Evolutionary conservation across 2,797 vertebrate genomes (phyloP).

Genomic region (Mormyrus proboscirostris): DNA sequence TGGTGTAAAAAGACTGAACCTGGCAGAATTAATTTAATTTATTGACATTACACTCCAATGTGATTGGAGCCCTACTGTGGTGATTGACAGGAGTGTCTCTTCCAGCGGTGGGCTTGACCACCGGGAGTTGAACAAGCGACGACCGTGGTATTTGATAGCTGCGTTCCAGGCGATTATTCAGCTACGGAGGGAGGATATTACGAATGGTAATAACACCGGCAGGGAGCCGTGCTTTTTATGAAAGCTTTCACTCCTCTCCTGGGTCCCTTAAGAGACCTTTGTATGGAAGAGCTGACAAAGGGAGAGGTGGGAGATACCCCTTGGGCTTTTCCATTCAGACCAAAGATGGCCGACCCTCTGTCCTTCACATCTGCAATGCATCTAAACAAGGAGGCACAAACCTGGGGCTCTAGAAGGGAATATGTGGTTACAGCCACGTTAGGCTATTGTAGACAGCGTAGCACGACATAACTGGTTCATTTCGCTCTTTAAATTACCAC

Average conservation of each 20-base stretch:
- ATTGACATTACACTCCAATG: conserved; percentile 41
- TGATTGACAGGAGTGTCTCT: conserved; percentile 36
- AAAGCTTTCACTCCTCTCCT: conserved; percentile 23
- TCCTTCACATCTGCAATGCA: conserved; percentile 25
- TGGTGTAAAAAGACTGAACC: background rate
- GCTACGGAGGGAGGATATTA: conserved; percentile 40
- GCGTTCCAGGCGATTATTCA: conserved; percentile 41
- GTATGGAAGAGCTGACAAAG: conserved; percentile 35
- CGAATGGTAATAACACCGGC: conserved; percentile 39
- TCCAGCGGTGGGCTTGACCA: conserved; percentile 29
- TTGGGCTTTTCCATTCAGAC: conserved; percentile 23
- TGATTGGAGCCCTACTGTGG: conserved; percentile 32
- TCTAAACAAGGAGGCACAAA: background rate
- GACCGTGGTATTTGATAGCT: conserved; percentile 31
- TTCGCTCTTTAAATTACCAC: background rate
- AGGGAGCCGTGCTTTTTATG: conserved; percentile 27
- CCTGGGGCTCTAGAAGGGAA: background rate
- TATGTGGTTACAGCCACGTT: background rate
- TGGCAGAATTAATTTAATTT: background rate
- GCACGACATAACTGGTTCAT: background rate
- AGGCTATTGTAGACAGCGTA: background rate
- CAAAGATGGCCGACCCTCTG: conserved; percentile 28
- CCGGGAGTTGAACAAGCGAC: conserved; percentile 25
- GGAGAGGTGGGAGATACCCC: conserved; percentile 35
- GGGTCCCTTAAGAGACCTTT: conserved; percentile 28